Evolutionary conservation across 1,140 invertebrate genomes (phyloP).

Genomic region (Zaprionus taronus): DNA sequence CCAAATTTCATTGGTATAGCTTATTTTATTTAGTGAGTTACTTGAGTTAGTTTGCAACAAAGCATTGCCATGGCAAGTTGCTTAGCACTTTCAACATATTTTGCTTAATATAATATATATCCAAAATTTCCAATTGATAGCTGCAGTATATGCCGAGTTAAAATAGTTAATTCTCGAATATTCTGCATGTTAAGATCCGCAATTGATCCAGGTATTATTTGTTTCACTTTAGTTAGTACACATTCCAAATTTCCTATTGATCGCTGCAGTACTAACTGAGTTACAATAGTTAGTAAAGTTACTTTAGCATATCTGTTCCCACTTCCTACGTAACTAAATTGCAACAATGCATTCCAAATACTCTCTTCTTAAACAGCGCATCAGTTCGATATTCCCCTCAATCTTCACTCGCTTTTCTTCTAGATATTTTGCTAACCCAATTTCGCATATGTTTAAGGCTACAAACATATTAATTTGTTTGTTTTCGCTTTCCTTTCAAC

Average conservation of each 20-base stretch:
- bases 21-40: no score
- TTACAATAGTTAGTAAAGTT: not conserved
- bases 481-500: slow-evolving; percentile 56
- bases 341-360: not conserved
- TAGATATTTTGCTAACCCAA: slow-evolving; percentile 61
- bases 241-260: not conserved
- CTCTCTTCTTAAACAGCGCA: not conserved
- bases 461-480: slow-evolving; percentile 70
- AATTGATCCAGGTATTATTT: not conserved
- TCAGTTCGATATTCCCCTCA: not conserved
- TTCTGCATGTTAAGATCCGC: not conserved
- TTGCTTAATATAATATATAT: not conserved
- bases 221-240: not conserved
- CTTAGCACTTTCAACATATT: not conserved
- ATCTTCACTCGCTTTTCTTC: slow-evolving; percentile 7
- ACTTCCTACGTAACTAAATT: no score
- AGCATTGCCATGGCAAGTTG: not conserved
- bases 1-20: no score
- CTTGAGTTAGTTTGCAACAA: not conserved
- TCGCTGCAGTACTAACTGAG: not conserved
- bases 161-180: not conserved
- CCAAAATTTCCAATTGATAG: not conserved
- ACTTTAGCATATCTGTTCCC: no score
- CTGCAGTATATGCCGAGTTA: not conserved
- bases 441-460: slow-evolving; percentile 51